phyloP scores from a whole-genome alignment of 2,888 invertebrate species.

The Himalopsyche kuldschensis region DNA sequence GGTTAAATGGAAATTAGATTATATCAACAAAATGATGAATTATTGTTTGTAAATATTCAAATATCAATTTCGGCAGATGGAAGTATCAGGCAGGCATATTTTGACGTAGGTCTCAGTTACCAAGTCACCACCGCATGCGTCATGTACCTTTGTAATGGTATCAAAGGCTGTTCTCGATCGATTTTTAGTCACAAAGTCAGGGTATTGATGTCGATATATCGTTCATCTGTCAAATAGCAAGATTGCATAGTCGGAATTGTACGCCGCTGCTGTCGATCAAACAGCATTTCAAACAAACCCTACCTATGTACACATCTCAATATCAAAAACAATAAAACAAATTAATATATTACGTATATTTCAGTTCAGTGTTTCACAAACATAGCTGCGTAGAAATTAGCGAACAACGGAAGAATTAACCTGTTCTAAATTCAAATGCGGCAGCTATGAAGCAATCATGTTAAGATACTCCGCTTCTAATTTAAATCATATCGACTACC shows the following conservation, averaged over 20 bases:
- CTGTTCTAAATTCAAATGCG: too few species aligned
- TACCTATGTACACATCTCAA: not conserved
- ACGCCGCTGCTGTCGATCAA: not conserved
- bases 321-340: not conserved
- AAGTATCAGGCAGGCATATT: not conserved
- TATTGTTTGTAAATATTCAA: not conserved
- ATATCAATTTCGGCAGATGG: not conserved
- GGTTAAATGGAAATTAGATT: too few species aligned
- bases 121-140: not conserved
- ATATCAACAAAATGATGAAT: too few species aligned
- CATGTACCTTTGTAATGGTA: not conserved
- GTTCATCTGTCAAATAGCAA: not conserved
- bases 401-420: too few species aligned
- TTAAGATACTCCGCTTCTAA: too few species aligned
- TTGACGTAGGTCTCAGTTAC: not conserved
- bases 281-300: not conserved
- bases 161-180: not conserved
- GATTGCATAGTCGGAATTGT: not conserved
- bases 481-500: too few species aligned
- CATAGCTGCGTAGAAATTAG: not conserved
- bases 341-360: not conserved
- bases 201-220: not conserved
- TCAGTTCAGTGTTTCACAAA: not conserved
- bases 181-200: not conserved
- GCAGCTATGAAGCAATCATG: too few species aligned